These are phyloP conservation scores for Staurois parvus DNA, from an alignment of 2,797 vertebrate genomes.

Conservation along the genomic window DNA sequence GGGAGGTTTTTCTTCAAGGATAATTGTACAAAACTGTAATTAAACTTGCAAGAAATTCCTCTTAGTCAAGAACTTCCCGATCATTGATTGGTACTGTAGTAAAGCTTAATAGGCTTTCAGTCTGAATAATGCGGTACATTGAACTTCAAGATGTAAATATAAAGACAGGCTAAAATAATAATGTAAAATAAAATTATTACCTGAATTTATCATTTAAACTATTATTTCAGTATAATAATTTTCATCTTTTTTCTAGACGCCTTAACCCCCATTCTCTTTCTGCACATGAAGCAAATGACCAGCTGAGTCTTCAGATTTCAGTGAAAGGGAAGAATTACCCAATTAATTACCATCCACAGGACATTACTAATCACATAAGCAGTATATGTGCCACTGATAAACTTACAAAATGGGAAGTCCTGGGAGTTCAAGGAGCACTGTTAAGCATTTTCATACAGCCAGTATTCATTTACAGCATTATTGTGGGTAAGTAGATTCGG, in stretches of 20 bases:
- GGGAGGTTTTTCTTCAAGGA: too few relatives aligned
- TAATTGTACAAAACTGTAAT: too few relatives aligned
- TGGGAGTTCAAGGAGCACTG: slow-evolving; percentile 92
- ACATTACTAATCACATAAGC: slow-evolving; percentile 74
- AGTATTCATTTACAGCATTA: slow-evolving; percentile 86
- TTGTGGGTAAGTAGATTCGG: slow-evolving; percentile 81
- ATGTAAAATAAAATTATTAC: too few relatives aligned
- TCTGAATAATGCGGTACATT: too few relatives aligned
- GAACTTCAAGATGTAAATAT: too few relatives aligned
- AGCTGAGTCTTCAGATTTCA: slow-evolving; percentile 88
- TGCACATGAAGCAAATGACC: slow-evolving; percentile 85
- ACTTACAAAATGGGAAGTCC: slow-evolving; percentile 91
- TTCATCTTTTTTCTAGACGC: slow-evolving; percentile 70
- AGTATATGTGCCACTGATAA: slow-evolving; percentile 95
- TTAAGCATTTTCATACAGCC: slow-evolving; percentile 95
- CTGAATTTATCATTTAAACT: neutral
- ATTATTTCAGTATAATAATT: neutral
- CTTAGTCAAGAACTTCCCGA: too few relatives aligned
- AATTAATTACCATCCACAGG: slow-evolving; percentile 78
- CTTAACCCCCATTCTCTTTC: slow-evolving; percentile 85
- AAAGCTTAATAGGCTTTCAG: too few relatives aligned
- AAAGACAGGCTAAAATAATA: too few relatives aligned
- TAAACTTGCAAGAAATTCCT: too few relatives aligned
- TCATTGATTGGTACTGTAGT: too few relatives aligned
- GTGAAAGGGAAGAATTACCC: slow-evolving; percentile 90